Evolutionary conservation across 2,888 invertebrate species (phyloP), one percentile per base, ranked within the genome.

Genomic region (Lasioglossum calceatum): DNA sequence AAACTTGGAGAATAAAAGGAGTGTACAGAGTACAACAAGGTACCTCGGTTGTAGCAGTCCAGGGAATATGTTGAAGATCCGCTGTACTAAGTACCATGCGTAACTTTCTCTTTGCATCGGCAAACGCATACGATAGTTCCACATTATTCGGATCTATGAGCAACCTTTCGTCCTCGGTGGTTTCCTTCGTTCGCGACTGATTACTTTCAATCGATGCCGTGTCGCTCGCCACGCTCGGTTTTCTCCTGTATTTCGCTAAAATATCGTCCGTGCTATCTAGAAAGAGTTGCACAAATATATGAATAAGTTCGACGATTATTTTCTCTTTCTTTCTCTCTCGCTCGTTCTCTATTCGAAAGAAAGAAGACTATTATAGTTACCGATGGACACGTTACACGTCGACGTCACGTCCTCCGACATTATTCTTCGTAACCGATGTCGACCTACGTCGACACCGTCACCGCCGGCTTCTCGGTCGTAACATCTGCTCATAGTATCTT

Each of bases 31-130:
- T 12, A 54, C 10, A 19, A 71, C 23, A 27, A 58, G 12, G 67
- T 90, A 95, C 94, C 92, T 94, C 94, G 19, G 94, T 92, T 54
- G 93, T 92, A 64, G 91, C 91, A 50, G 92, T 93, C 94, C 94
- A 94, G 50, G 95, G 95, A 93, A 97, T 96, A 93, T 97, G 97
- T 92, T 98, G 97, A 84, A 97, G 95, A 93, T 99, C 98, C 0
- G 98, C 98, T 91, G 98, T 98, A 88, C 99, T 98, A 54, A 99
- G 96, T 79, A 99, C 99, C 91, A 98, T 96, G 39, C 99, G 97
- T 85, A 99, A 96, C 94, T 99, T 99, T 89, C 98, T 97, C 95
- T 99, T 99, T 92, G 97, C 97, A 94, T 97, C 97, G 70, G 96
- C 94, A 93, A 97, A 97, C 64, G 97, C 96, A 75, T 95, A 95